Evolutionary conservation across 2,888 invertebrate species (phyloP).

Genomic region (Tetranychus truncatus): DNA sequence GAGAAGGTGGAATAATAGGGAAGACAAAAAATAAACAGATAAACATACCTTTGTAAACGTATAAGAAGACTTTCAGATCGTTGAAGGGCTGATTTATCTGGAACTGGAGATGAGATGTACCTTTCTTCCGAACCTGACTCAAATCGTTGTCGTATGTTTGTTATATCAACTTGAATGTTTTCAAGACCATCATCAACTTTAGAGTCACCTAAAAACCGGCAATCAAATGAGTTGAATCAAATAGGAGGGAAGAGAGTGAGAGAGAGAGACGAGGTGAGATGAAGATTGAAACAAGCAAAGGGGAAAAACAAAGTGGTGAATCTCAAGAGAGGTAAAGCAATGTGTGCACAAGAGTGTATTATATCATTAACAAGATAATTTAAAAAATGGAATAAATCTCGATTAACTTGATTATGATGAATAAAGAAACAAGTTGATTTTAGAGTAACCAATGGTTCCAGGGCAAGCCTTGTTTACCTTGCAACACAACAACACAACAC

Average conservation of each 20-base stretch:
- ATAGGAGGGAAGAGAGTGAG: background rate
- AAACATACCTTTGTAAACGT: constrained; percentile 20
- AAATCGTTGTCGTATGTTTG: constrained; percentile 26
- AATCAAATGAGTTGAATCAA: constrained; percentile 8
- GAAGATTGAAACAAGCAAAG: background rate
- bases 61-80: constrained; percentile 24
- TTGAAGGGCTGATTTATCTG: constrained; percentile 23
- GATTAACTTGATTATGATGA: background rate
- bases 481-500: background rate
- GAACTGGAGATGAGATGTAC: constrained; percentile 7
- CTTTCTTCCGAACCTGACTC: constrained; percentile 17
- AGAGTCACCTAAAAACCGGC: constrained; percentile 22
- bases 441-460: background rate
- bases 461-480: constrained; percentile 1
- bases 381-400: background rate
- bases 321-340: background rate
- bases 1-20: background rate
- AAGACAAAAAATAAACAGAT: background rate
- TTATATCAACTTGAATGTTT: constrained; percentile 26
- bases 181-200: constrained; percentile 27
- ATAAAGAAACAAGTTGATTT: background rate
- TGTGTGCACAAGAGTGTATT: background rate
- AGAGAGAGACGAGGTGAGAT: background rate
- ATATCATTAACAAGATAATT: background rate
- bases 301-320: background rate